Evolutionary conservation across 2,113 vertebrate species (phyloP), one percentile per base, ranked within the genome.

Genomic region (Alethe diademata): DNA sequence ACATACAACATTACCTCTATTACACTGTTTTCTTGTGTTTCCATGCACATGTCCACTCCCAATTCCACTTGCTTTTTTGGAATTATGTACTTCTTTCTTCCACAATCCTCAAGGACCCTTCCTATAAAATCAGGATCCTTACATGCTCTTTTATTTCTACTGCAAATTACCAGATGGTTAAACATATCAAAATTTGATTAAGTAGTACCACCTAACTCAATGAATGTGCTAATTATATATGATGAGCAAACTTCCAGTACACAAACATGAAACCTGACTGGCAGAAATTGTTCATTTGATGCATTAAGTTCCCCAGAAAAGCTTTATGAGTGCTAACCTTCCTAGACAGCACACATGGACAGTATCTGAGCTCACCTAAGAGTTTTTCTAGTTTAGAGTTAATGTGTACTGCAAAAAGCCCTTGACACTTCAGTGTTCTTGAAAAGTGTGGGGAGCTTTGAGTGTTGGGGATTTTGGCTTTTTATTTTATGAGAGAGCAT

Each of bases 311-410:
- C 14, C 51, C 29, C 38, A 53, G 53, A 25, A 87, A 73, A 74
- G n/a, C 14, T 74, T 62, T 66, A 28, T 33, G 38, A 74, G 2
- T 28, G 12, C 13, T 53, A 35, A 26, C 25, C 35, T 70, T 61
- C 36, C 62, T 62, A 38, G 12, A 14, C 35, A 58, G 31, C 0
- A 0, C 3, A 4, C 36, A 17, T 0, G 3, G 50, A 74, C 42
- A 45, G 28, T 13, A 14, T 56, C 24, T 54, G 42, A 92, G 51
- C 51, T 94, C 56, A 78, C 36, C 28, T 28, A 53, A 65, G 22
- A 62, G n/a, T 18, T 74, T 43, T 81, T 64, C 35, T 35, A 64
- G 24, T 47, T 83, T 16, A 42, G 56, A 33, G 9, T 62, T 66
- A 24, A 65, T 19, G 26, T 28, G 33, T 24, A 18, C 24, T 22